Conservation (phyloP, 2,797 vertebrate species). For the Gorsachius magnificus region DNA sequence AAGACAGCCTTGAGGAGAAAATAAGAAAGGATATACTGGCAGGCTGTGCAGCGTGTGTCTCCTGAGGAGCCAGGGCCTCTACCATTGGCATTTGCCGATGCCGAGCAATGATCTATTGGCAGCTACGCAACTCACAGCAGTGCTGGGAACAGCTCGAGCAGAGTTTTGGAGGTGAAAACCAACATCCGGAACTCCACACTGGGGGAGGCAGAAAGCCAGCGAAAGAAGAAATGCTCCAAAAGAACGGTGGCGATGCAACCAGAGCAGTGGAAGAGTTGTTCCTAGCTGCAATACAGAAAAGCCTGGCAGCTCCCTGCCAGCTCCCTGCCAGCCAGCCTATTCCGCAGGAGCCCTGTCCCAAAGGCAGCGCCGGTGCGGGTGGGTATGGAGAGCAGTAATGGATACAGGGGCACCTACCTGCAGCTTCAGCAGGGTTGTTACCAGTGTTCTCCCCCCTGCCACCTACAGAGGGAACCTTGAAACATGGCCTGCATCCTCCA, state of each 20-base stretch:
- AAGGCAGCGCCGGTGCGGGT: accelerated
- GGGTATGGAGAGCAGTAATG: accelerated
- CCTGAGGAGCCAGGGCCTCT: neutral
- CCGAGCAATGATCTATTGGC: neutral
- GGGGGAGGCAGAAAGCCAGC: neutral
- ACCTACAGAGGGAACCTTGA: neutral
- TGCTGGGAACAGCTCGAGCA: neutral
- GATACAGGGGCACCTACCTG: neutral
- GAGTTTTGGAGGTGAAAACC: neutral
- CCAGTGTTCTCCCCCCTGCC: neutral
- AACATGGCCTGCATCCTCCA: neutral
- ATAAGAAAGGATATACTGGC: neutral
- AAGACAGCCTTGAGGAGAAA: neutral
- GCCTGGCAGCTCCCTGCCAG: neutral
- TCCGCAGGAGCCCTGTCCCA: neutral
- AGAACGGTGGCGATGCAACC: neutral
- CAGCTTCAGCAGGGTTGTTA: neutral
- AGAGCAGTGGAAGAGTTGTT: neutral
- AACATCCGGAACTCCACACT: neutral
- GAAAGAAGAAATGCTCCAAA: neutral
- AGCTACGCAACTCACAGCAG: neutral
- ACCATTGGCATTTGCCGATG: neutral
- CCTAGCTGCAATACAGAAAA: neutral
- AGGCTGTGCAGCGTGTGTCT: neutral
- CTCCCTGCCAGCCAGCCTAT: no score